Evolutionary conservation across 2,797 vertebrate genomes (phyloP).

Genomic region (Chelonia mydas): DNA sequence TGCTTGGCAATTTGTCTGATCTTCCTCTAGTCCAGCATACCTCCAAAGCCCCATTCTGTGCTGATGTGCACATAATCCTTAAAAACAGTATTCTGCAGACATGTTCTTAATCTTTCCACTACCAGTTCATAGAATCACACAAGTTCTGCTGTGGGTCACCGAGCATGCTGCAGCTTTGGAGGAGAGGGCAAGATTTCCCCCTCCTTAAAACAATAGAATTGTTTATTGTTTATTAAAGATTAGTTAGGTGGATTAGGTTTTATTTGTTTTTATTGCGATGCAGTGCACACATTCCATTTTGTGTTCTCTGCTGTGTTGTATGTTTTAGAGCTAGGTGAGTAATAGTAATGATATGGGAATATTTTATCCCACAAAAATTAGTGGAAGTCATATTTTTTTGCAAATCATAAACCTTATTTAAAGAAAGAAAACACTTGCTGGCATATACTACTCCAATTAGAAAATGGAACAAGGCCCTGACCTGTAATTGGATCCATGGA

Average conservation of each 20-base stretch:
- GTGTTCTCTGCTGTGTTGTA: neutral
- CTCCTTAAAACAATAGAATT: neutral
- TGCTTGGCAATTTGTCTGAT: no score
- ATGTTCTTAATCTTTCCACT: neutral
- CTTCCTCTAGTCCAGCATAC: no score
- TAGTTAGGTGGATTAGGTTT: neutral
- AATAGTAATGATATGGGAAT: neutral
- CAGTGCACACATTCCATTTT: neutral
- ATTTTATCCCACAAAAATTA: neutral
- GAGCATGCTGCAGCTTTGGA: neutral
- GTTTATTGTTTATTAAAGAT: neutral
- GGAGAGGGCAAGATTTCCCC: neutral
- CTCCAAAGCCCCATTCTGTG: no score
- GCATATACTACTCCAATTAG: conserved; percentile 28
- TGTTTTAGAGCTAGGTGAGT: neutral
- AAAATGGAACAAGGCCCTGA: neutral
- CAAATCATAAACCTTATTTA: neutral
- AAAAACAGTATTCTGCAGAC: no score
- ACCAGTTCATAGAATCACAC: neutral
- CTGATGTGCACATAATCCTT: no score
- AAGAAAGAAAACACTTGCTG: conserved; percentile 62
- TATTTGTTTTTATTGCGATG: neutral
- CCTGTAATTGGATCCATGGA: neutral
- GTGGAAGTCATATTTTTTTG: neutral
- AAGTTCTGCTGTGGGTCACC: neutral